Evolutionary conservation across 2,113 vertebrate species (phyloP), one percentile per base, ranked within the genome.

Genomic region (Candoia aspera): DNA sequence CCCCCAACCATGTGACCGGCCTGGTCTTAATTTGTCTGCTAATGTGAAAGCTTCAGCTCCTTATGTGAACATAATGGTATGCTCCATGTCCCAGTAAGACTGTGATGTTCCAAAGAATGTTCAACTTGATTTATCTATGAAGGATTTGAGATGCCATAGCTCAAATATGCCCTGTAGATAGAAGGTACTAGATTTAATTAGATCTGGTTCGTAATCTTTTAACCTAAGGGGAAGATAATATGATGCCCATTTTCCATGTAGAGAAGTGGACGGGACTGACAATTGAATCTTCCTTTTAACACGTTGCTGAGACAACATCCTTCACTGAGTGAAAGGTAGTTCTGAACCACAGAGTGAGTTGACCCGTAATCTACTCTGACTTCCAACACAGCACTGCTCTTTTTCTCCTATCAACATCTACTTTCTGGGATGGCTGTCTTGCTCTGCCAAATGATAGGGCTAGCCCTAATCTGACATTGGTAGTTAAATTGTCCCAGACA

Each of bases 31-130:
- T 86, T 86, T n/a, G 17, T n/a, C n/a, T 55, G 29, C 24, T n/a
- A 57, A n/a, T 57, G 54, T 19, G 26, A 57, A n/a, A 19, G n/a
- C 13, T 33, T n/a, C n/a, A 17, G 10, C 2, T 8, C 24, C 15
- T 57, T 13, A 15, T 86, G 26, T 58, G 19, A 83, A 58, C 42
- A 12, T 90, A 55, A 58, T 57, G 49, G 19, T 1, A 49, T 86
- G 92, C 64, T 73, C 23, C 84, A 29, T 0, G 1, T 53, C 94
- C 87, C 0, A 0, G 54, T 91, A 88, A 91, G 46, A 84, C 4
- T 92, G 88, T 62, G 26, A 88, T 92, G 53, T 29, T 86, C 53
- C 26, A 17, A 86, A 55, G 84, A n/a, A n/a, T 26, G 12, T 86
- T 86, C 53, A 86, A 13, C 29, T 26, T 86, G 26, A 86, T 54